These are phyloP conservation scores for Sebastes oblongus DNA, from an alignment of 2,797 vertebrate species.

Conservation along the genomic window DNA sequence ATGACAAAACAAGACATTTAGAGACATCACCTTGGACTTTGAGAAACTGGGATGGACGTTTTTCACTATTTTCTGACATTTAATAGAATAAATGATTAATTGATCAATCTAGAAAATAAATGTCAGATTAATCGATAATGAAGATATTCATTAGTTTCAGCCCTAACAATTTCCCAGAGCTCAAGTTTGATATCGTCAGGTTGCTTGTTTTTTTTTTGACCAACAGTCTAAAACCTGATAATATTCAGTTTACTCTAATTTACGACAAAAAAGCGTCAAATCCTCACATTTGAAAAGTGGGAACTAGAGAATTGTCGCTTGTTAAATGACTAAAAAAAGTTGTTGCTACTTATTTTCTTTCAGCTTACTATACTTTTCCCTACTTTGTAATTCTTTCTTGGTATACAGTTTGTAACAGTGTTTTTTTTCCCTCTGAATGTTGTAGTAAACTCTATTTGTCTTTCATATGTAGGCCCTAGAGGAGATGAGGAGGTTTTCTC, in stretches of 20 bases:
- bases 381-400: not conserved
- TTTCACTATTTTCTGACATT: not conserved
- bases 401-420: not conserved
- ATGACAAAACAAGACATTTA: not conserved
- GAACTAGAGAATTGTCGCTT: not conserved
- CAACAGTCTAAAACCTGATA: not conserved
- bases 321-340: not conserved
- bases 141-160: not conserved
- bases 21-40: not conserved
- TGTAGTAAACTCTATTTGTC: not conserved
- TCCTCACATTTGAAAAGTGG: not conserved
- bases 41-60: not conserved
- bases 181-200: not conserved
- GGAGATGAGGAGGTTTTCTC: conserved; percentile 80
- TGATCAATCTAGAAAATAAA: not conserved
- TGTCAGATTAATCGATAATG: not conserved
- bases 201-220: not conserved
- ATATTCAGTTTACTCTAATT: not conserved
- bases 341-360: not conserved
- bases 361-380: not conserved
- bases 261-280: not conserved
- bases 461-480: conserved; percentile 76
- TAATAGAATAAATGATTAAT: not conserved
- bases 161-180: not conserved
- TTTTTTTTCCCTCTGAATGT: not conserved